phyloP scores from a whole-genome alignment of 2,888 invertebrate species.

The Graphium colonna region DNA sequence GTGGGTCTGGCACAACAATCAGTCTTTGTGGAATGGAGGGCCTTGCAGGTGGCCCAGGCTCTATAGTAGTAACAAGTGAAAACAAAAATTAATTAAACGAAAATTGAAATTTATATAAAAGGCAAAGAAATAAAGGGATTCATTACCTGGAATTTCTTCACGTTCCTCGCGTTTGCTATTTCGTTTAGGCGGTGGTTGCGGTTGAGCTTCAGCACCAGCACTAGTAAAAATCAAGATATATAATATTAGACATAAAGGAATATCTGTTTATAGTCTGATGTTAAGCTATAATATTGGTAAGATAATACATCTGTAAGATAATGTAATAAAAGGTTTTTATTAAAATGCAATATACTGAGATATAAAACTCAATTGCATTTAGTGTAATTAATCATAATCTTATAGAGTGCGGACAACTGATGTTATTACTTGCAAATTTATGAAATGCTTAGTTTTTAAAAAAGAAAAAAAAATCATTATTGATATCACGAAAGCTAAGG shows the following conservation, averaged over 20 bases:
- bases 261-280: neutral
- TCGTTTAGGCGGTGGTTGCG: slow-evolving; percentile 81
- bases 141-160: slow-evolving; percentile 79
- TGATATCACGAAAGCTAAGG: too few species aligned
- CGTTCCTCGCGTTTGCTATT: slow-evolving; percentile 78
- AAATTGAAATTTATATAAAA: too few species aligned
- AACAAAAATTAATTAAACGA: slow-evolving; percentile 8
- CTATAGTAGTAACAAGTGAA: slow-evolving; percentile 56
- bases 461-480: too few species aligned
- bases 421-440: too few species aligned
- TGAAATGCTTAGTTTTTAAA: too few species aligned
- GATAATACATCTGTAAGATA: too few species aligned
- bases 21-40: slow-evolving; percentile 94
- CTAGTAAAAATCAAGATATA: slow-evolving; percentile 26
- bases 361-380: too few species aligned
- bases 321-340: too few species aligned
- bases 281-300: neutral
- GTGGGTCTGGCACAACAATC: slow-evolving; percentile 94
- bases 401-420: too few species aligned
- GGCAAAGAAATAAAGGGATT: neutral
- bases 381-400: too few species aligned
- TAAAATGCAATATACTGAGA: too few species aligned
- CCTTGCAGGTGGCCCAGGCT: slow-evolving; percentile 92
- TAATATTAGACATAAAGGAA: too few species aligned
- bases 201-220: slow-evolving; percentile 83